Percentiles rank a stretch among this genome's conserved stretches.
phyloP scores from a whole-genome alignment of 2,888 invertebrate species.

The Hypercompe scribonia region DNA sequence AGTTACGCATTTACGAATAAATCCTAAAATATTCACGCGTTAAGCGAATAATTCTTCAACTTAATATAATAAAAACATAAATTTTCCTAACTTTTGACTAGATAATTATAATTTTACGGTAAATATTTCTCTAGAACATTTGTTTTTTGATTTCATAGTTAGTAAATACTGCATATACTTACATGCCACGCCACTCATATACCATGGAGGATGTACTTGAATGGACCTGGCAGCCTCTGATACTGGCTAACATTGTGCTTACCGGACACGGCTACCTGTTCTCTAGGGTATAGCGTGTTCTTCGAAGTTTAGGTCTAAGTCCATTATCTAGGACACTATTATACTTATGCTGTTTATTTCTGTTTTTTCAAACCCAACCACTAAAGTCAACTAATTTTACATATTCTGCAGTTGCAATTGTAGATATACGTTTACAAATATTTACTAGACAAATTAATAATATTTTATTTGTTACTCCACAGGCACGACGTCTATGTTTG shows the following conservation, averaged over 20 bases:
- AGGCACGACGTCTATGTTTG: conserved; percentile 78
- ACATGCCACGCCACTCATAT: no score
- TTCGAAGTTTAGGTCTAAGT: no score
- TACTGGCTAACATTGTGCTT: no score
- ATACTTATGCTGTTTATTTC: background rate
- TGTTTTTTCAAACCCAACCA: background rate
- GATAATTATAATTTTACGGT: no score
- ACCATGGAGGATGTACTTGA: background rate
- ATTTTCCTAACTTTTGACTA: background rate
- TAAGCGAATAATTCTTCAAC: background rate
- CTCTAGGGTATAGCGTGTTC: no score
- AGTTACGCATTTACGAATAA: background rate
- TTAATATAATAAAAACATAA: background rate
- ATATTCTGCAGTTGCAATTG: background rate
- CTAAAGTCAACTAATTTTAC: background rate
- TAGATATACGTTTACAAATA: background rate
- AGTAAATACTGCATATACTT: background rate
- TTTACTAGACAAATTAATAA: background rate
- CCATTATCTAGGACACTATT: no score
- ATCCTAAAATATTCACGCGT: no score
- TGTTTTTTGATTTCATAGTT: background rate
- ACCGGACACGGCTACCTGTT: no score
- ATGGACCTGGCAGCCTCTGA: no score
- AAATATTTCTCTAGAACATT: no score
- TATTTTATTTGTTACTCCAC: conserved; percentile 32